phyloP scores from a whole-genome alignment of 2,113 vertebrate genomes.

The Oxyura jamaicensis region DNA sequence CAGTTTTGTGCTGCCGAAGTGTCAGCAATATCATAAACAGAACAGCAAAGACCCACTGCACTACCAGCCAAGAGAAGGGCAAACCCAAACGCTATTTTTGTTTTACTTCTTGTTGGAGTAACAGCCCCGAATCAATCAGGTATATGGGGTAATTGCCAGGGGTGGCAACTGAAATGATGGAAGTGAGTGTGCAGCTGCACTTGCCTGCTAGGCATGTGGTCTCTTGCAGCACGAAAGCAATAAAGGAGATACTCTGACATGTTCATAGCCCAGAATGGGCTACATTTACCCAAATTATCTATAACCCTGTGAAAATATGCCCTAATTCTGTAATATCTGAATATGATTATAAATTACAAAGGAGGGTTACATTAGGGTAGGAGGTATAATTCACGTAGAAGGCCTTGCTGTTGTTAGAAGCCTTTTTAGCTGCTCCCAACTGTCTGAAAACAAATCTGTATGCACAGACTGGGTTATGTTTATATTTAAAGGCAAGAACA shows the following conservation, averaged over 20 bases:
- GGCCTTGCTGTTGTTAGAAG: background rate
- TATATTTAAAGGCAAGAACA: background rate
- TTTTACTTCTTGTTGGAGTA: background rate
- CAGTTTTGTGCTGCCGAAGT: background rate
- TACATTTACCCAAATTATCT: background rate
- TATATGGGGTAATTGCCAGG: background rate
- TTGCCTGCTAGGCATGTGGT: background rate
- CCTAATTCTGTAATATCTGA: background rate
- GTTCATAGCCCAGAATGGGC: background rate
- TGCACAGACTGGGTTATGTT: background rate
- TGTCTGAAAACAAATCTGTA: background rate
- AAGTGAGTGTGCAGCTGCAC: background rate
- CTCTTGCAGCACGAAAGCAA: background rate
- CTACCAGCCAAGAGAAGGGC: background rate
- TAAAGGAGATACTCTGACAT: background rate
- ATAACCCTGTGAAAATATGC: background rate
- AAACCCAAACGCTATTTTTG: background rate
- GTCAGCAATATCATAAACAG: background rate
- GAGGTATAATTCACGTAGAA: background rate
- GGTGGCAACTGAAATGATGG: background rate
- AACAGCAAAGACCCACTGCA: background rate
- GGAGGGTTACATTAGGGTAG: background rate
- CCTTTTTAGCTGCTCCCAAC: background rate
- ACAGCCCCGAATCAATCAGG: background rate
- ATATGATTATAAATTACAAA: background rate